Base-by-base conservation (phyloP, 2,113 vertebrate species). In the Caranx ignobilis region DNA sequence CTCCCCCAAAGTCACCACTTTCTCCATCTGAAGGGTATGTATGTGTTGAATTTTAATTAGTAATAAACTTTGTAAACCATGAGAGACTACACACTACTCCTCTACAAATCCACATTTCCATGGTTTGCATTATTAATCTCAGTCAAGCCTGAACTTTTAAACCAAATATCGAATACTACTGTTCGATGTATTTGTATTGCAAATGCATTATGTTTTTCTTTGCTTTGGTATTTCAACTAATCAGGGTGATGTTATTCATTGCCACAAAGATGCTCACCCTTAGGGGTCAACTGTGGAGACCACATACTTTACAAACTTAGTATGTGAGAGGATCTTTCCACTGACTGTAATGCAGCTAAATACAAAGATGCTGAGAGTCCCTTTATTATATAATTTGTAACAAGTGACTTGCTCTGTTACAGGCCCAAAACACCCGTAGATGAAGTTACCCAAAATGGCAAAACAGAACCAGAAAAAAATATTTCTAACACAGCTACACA, bases 301-400 rank as follows among this genome's bases (percentile, higher is more conserved):
- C 11, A 41, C 11, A 55, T 39, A 52, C 0, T n/a, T 84, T 70
- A 43, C 21, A 81, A 87, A 83, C 76, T 90, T 45, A 76, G 78
- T 77, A 71, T 32, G 57, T 21, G 2, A 71, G 19, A 75, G 11
- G 13, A 41, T 75, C 39, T 50, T 45, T 64, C 10, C 26, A 45
- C 15, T 56, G 32, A 72, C 35, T 81, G 35, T 32, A 71, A 11
- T 80, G 19, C 26, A 32, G 52, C 16, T 16, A 45, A 54, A 54
- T 68, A 61, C 8, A 76, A 68, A 57, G 3, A 76, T 74, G 59
- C 67, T 47, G 59, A 35, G 21, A 47, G 19, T 34, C 35, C 82
- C 12, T 69, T 77, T 48, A 79, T 34, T 72, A 34, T n/a, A 79
- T 59, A 66, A 15, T 37, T 65, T 11, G 45, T 11, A 83, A 75